Evolutionary conservation across 1,140 invertebrate genomes (phyloP).

Genomic region (Xylocopa sonorina): DNA sequence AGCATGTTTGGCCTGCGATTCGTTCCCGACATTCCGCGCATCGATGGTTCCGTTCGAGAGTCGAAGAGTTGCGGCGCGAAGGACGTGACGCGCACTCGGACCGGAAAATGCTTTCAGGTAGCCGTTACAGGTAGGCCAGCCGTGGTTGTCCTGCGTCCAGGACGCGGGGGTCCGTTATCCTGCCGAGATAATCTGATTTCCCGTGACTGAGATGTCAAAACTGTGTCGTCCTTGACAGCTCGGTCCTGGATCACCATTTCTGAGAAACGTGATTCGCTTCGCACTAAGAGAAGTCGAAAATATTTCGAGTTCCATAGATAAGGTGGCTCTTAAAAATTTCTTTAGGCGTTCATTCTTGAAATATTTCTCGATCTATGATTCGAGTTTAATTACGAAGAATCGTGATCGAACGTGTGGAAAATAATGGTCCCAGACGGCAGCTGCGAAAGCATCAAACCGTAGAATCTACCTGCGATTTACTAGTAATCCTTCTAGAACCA

Average conservation of each 20-base stretch:
- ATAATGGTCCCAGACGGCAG: no score
- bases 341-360: no score
- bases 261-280: slow-evolving; percentile 34
- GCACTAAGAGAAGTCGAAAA: neutral
- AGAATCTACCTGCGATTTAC: slow-evolving; percentile 40
- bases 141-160: neutral
- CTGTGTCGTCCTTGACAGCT: slow-evolving; percentile 65
- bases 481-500: slow-evolving; percentile 25
- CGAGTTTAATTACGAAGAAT: neutral
- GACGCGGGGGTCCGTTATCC: slow-evolving; percentile 66
- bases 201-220: slow-evolving; percentile 78
- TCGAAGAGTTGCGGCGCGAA: slow-evolving; percentile 11
- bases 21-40: neutral
- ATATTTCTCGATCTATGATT: no score
- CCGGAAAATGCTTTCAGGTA: slow-evolving; percentile 63
- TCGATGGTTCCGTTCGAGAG: neutral
- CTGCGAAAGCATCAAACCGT: neutral
- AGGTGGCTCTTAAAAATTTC: no score
- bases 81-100: slow-evolving; percentile 2
- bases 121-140: slow-evolving; percentile 44
- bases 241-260: neutral
- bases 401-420: no score
- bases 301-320: neutral
- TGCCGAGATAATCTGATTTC: slow-evolving; percentile 76
- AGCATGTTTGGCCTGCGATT: neutral